Evolutionary conservation across 2,888 invertebrate species (phyloP).

Genomic region (Lydus trimaculatus): DNA sequence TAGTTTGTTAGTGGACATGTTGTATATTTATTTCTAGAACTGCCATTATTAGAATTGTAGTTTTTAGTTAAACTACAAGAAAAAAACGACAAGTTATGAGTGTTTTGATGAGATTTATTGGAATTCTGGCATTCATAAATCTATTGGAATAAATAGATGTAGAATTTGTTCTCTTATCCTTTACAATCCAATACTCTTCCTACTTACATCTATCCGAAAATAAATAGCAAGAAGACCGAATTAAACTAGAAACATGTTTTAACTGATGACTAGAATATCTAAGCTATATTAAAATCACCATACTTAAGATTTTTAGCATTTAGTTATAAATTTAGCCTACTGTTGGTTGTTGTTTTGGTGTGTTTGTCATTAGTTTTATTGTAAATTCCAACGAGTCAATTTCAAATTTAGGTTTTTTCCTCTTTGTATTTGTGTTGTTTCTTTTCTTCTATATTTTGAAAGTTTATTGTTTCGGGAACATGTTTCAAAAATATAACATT

Average conservation of each 20-base stretch:
- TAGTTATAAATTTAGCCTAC: neutral
- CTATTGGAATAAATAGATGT: neutral
- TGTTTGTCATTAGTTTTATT: neutral
- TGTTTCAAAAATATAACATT: neutral
- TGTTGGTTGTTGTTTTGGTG: neutral
- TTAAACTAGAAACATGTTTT: neutral
- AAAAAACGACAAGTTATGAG: neutral
- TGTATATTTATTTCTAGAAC: neutral
- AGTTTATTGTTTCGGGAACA: neutral
- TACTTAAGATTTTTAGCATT: neutral
- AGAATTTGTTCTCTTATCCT: neutral
- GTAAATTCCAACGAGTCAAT: neutral
- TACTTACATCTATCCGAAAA: neutral
- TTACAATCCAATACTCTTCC: neutral
- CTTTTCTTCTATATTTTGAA: too few species aligned
- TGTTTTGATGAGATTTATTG: neutral
- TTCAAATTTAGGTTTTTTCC: neutral
- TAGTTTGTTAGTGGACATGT: neutral
- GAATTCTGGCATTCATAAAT: neutral
- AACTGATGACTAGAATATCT: neutral
- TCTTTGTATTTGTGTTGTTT: neutral
- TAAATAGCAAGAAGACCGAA: neutral
- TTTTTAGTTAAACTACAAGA: neutral
- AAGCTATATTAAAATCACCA: conserved; percentile 1
- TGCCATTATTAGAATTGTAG: neutral